Percentiles rank a stretch among this genome's conserved stretches.
These are phyloP conservation scores for Notodonta ziczac DNA, from an alignment of 2,888 invertebrate genomes.

Conservation along the genomic window DNA sequence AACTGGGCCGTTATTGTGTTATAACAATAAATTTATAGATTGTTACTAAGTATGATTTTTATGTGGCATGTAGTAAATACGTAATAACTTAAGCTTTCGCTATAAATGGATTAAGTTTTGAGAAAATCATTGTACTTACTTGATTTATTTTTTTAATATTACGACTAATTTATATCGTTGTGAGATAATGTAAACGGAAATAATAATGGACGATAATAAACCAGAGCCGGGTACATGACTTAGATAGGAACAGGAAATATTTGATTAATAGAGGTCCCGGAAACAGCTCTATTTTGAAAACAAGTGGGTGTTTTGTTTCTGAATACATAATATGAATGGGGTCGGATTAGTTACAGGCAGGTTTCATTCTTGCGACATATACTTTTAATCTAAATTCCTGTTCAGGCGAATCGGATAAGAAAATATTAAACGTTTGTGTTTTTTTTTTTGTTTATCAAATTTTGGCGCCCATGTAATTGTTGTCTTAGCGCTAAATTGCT, in stretches of 20 bases:
- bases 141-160: not conserved
- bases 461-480: not conserved
- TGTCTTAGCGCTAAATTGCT: not conserved
- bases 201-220: constrained; percentile 26
- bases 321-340: constrained; percentile 26
- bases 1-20: constrained; percentile 52
- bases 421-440: constrained; percentile 42
- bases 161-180: not conserved
- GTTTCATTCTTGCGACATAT: no score
- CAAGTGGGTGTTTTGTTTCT: constrained; percentile 16
- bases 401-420: constrained; percentile 37
- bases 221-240: constrained; percentile 36
- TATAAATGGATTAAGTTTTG: no score
- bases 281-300: constrained; percentile 24
- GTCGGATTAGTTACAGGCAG: no score
- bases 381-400: constrained; percentile 29
- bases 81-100: constrained; percentile 21
- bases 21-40: constrained; percentile 53
- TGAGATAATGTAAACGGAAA: constrained; percentile 17
- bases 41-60: constrained; percentile 41
- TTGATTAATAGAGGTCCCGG: constrained; percentile 32
- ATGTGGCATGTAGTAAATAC: constrained; percentile 40
- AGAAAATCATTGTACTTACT: not conserved
- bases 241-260: constrained; percentile 19
- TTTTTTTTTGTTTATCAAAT: constrained; percentile 32